phyloP scores from a whole-genome alignment of 2,888 invertebrate genomes.

The Alsophila aescularia region DNA sequence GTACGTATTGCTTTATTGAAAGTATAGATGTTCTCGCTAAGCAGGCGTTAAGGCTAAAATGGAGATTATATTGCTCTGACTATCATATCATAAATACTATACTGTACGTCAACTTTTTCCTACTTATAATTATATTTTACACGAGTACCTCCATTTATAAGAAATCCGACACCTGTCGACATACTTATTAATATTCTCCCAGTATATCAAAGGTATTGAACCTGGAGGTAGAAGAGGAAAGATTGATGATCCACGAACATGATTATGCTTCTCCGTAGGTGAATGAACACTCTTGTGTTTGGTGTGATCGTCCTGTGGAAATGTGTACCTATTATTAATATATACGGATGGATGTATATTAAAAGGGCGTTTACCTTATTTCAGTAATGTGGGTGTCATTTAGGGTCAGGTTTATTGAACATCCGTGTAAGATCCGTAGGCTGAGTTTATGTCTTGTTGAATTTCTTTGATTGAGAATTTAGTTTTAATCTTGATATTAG shows the following conservation, averaged over 20 bases:
- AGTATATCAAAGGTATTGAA: constrained; percentile 6
- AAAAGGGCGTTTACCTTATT: too few species aligned
- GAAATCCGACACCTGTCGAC: constrained; percentile 18
- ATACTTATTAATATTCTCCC: constrained; percentile 17
- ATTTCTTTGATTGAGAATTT: too few species aligned
- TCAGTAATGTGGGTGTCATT: too few species aligned
- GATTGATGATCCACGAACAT: constrained; percentile 24
- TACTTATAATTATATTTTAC: neutral
- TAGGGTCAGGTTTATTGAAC: too few species aligned
- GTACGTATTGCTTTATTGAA: too few species aligned
- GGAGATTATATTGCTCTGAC: too few species aligned
- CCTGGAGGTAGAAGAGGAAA: neutral
- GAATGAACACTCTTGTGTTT: constrained; percentile 7
- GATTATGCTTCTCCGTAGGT: constrained; percentile 17
- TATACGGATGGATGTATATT: neutral
- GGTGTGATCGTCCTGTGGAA: neutral
- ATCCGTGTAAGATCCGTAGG: too few species aligned
- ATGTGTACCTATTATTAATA: neutral
- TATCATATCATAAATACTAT: neutral
- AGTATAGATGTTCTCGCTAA: too few species aligned
- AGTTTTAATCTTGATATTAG: too few species aligned
- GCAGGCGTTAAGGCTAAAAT: too few species aligned
- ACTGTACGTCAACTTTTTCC: neutral
- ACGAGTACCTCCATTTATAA: constrained; percentile 4
- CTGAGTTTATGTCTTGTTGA: too few species aligned